Evolutionary conservation across 1,140 invertebrate species (phyloP).

Genomic region (Magallana ariakensis): DNA sequence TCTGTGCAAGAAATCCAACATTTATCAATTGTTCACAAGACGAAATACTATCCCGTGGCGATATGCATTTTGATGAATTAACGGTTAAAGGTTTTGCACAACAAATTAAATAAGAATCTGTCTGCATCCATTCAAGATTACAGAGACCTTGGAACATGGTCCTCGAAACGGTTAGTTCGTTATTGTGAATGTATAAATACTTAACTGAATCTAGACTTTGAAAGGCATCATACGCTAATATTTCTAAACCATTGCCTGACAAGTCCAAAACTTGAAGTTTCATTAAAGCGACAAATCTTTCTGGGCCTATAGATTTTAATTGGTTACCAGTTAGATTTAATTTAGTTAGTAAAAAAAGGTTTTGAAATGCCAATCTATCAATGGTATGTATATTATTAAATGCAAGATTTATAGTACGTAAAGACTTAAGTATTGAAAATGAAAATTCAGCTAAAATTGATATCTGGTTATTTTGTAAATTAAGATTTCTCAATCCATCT

Average conservation of each 20-base stretch:
- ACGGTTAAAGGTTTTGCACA: constrained; percentile 48
- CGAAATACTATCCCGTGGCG: constrained; percentile 56
- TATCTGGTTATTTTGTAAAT: not conserved
- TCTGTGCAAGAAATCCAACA: constrained; percentile 42
- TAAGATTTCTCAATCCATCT: not conserved
- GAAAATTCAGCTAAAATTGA: not conserved
- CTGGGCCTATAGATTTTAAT: not conserved
- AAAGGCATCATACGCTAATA: constrained; percentile 35
- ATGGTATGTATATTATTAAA: constrained; percentile 10
- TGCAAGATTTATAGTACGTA: not conserved
- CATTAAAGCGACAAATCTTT: not conserved
- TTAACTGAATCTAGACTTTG: not conserved
- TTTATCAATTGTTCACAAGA: constrained; percentile 62
- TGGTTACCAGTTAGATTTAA: constrained; percentile 14
- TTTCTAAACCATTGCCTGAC: not conserved
- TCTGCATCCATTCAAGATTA: constrained; percentile 49
- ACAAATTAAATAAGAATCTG: constrained; percentile 59
- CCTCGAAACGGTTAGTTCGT: constrained; percentile 46
- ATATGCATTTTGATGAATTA: constrained; percentile 53
- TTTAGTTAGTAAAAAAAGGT: not conserved
- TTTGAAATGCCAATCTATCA: not conserved
- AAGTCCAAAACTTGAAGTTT: not conserved
- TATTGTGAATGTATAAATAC: constrained; percentile 48
- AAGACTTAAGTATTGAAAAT: not conserved
- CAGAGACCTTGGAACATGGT: constrained; percentile 54